These are phyloP conservation scores for Apamea crenata DNA, from an alignment of 2,888 invertebrate genomes.

Conservation along the genomic window DNA sequence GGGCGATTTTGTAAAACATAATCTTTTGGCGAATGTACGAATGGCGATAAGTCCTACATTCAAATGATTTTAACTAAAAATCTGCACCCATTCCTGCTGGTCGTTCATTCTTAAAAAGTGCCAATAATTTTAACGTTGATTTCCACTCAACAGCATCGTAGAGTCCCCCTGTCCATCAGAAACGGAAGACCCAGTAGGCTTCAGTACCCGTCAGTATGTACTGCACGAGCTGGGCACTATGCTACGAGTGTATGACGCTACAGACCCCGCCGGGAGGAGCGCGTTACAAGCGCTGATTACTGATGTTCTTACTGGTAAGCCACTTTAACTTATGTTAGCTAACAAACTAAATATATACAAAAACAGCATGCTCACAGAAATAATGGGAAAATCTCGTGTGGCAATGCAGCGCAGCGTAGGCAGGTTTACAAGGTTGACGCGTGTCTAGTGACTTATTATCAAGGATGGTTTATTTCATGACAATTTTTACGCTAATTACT, in stretches of 20 bases:
- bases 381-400: too few relatives aligned
- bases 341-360: neutral
- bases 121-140: neutral
- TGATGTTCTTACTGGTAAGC: slow-evolving; percentile 81
- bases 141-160: slow-evolving; percentile 77
- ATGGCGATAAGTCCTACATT: neutral
- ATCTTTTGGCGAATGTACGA: neutral
- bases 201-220: slow-evolving; percentile 89
- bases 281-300: slow-evolving; percentile 82
- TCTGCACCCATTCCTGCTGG: too few relatives aligned
- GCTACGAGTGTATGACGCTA: slow-evolving; percentile 89
- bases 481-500: too few relatives aligned
- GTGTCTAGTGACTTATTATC: too few relatives aligned
- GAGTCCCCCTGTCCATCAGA: slow-evolving; percentile 85
- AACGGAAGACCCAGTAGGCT: slow-evolving; percentile 79
- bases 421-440: too few relatives aligned
- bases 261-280: slow-evolving; percentile 89
- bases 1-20: slow-evolving; percentile 51
- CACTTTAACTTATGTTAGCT: neutral
- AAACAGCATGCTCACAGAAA: too few relatives aligned
- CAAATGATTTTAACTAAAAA: neutral
- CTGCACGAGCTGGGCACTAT: slow-evolving; percentile 90
- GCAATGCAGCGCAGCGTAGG: too few relatives aligned
- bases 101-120: neutral
- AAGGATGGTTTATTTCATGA: too few relatives aligned